A percentile compares a stretch with the other conserved stretches of the same genome.
Conservation (phyloP, 2,888 invertebrate genomes). For the Sphecodes monilicornis region DNA sequence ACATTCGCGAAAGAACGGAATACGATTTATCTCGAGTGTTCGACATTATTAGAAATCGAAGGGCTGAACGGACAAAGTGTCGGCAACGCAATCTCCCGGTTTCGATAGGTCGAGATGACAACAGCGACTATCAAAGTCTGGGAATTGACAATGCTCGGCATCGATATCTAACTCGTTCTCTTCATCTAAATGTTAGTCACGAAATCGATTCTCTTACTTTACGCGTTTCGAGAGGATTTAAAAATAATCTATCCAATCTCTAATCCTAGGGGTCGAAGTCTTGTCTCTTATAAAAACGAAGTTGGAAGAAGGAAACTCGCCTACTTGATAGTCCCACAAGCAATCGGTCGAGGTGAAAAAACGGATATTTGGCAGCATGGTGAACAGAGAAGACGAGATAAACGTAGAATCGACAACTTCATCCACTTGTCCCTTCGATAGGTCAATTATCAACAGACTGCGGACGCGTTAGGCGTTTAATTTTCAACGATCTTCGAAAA, state of each 20-base stretch:
- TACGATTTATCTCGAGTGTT: slow-evolving; percentile 63
- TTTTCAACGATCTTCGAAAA: neutral
- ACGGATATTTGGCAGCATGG: neutral
- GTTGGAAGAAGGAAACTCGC: neutral
- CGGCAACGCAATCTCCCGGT: slow-evolving; percentile 18
- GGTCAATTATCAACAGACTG: slow-evolving; percentile 2
- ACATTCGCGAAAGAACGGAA: slow-evolving; percentile 9
- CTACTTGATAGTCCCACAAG: neutral
- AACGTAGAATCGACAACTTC: neutral
- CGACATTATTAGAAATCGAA: slow-evolving; percentile 52
- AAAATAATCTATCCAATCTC: slow-evolving; percentile 9
- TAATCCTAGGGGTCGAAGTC: slow-evolving; percentile 9
- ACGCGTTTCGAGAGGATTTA: neutral
- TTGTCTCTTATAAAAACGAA: slow-evolving; percentile 2
- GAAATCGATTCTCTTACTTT: neutral
- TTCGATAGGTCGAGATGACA: neutral
- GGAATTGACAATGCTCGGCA: neutral
- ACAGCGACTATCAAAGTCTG: neutral
- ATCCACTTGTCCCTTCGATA: slow-evolving; percentile 47
- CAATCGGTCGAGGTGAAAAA: neutral
- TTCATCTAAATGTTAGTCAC: neutral
- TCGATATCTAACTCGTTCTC: neutral
- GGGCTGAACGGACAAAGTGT: slow-evolving; percentile 44
- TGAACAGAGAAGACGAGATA: neutral
- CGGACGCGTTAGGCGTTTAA: neutral